Conservation (phyloP, 2,113 vertebrate species). For the Forbesichthys papilliferus region DNA sequence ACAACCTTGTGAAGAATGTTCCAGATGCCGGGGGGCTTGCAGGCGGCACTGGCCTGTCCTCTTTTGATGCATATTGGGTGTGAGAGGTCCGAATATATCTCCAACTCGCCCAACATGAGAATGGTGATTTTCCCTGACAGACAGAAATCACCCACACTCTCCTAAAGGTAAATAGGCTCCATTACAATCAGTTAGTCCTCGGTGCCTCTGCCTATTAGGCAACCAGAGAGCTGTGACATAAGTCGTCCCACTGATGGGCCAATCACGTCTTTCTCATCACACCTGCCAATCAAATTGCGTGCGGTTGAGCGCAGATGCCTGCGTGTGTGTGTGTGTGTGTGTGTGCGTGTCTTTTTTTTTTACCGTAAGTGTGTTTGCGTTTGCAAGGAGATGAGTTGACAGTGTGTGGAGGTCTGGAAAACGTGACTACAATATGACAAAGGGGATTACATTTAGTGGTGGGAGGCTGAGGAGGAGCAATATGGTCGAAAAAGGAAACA, state of each 20-base stretch:
- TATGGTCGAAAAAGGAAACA: not conserved
- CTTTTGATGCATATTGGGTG: constrained; percentile 32
- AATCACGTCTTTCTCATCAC: constrained; percentile 50
- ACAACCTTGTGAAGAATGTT: constrained; percentile 46
- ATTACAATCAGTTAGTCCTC: constrained; percentile 41
- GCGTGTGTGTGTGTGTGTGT: not conserved
- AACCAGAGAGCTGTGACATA: constrained; percentile 23
- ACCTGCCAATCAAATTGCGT: constrained; percentile 42
- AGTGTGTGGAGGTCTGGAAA: constrained; percentile 25
- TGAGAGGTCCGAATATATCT: constrained; percentile 36
- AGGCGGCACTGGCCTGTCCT: constrained; percentile 17
- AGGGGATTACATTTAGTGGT: constrained; percentile 27
- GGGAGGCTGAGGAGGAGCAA: constrained; percentile 1
- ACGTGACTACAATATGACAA: constrained; percentile 39
- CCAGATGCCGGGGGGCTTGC: constrained; percentile 17
- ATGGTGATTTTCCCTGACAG: constrained; percentile 38
- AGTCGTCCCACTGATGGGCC: constrained; percentile 31
- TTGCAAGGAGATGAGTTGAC: not conserved
- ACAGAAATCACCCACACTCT: constrained; percentile 34
- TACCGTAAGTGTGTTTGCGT: not conserved
- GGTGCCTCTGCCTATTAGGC: constrained; percentile 17
- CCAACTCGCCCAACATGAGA: constrained; percentile 15
- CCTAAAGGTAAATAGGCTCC: constrained; percentile 37
- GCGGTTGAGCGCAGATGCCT: not conserved
- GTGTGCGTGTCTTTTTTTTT: not conserved